Evolutionary conservation across 2,113 vertebrate genomes (phyloP), one percentile per base, ranked within the genome.

Genomic region (Tricholaema leucomelas): DNA sequence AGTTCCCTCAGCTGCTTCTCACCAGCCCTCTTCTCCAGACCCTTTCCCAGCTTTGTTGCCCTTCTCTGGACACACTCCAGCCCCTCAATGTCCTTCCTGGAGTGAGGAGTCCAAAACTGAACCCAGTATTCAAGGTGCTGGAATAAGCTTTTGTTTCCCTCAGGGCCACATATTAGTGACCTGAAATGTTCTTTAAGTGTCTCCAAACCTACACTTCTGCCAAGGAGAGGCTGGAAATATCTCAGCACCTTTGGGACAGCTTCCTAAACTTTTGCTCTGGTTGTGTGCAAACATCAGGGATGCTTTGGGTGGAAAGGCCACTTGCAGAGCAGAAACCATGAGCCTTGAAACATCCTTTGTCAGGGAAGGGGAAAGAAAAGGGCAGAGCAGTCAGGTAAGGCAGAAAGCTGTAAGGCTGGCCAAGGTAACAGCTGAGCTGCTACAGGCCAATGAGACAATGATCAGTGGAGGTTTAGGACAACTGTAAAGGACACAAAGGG

Each of bases 361-460:
- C 0, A 2, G 54, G 70, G 40, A 89, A 91, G 67, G 46, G 82
- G 79, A 94, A 85, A 71, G 52, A 35, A 65, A 55, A 73, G 85
- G 72, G 70, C 56, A 21, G 72, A 78, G 81, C 56, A 65, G 56
- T 19, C 42, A 12, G 54, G n/a, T 23, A 56, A 65, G 72, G 50
- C 61, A 70, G 56, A 38, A 71, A 89, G 61, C 85, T 74, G 61
- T 50, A 74, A 77, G 38, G 58, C 36, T 15, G 63, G 76, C 42
- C 75, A 73, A 63, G 78, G 72, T 60, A 85, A 77, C 54, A 88
- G 88, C 88, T 85, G 85, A 93, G 84, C 65, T 67, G 65, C 76
- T 91, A 52, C 76, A 85, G 85, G 74, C 75, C 35, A 38, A 28
- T 1, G 40, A 85, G 76, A 67, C 40, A 58, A 73, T 35, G 35